Evolutionary conservation across 2,888 invertebrate species (phyloP), one percentile per base, ranked within the genome.

Genomic region (Thumatha senex): DNA sequence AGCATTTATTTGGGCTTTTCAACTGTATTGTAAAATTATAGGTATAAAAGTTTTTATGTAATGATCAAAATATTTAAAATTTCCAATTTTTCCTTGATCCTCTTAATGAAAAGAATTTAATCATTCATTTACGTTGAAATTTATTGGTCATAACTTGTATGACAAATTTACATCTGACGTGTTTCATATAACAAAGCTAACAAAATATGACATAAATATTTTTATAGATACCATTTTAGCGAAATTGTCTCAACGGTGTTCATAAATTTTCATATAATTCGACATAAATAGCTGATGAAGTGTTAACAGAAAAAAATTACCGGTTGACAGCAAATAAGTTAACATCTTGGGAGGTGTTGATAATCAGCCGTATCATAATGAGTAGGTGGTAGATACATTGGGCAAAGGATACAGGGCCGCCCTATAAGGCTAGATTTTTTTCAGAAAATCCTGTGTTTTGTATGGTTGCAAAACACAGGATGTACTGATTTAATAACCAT

Each of bases 141-240:
- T 54, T 50, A 62, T 56, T 9, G 44, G 40, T 36, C 12, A 67
- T 61, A 54, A 59, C 11, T 40, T 67, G 61, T 56, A 67, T 35
- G 58, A 51, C 30, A 15, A 36, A 41, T 7, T 52, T 46, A 51
- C 54, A 34, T 12, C 35, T 47, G 36, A 18, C 50, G 14, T 58
- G 47, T 33, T 48, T 58, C 30, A 14, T 43, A 43, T 7, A 38
- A 46, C 38, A 44, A 48, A 50, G 14, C 5, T 7, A 14, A 48
- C 46, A 51, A 49, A 45, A 46, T 46, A 33, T 35, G 13, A 12
- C 31, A 48, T 64, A 35, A 57, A 51, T 10, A 9, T 48, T 50
- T 57, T 57, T 63, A 66, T 46, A 13, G 43, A 38, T 8, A 44
- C 9, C 9, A 33, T 48, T 58, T 34, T 31, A 29, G 44, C 40